Conservation (phyloP, 2,797 vertebrate genomes). For the Sorex maritimensis region DNA sequence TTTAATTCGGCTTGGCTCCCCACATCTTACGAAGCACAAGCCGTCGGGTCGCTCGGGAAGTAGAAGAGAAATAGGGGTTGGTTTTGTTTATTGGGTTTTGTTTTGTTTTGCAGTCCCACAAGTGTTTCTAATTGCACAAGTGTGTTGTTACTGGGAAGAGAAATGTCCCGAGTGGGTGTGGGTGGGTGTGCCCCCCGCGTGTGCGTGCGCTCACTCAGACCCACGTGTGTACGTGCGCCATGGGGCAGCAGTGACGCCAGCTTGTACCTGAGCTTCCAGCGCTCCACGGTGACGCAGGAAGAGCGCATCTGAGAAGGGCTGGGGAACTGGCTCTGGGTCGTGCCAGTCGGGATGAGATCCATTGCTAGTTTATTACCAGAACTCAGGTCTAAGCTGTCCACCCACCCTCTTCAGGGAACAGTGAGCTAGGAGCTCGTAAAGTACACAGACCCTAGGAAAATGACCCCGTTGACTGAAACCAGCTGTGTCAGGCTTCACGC, state of each 20-base stretch:
- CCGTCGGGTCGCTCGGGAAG: constrained; percentile 77
- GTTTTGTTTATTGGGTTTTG: too few species aligned
- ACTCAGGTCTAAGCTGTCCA: constrained; percentile 93
- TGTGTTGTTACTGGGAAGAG: constrained; percentile 66
- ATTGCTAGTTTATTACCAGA: constrained; percentile 90
- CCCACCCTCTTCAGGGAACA: constrained; percentile 92
- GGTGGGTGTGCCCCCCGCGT: background rate
- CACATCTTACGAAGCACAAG: constrained; percentile 78
- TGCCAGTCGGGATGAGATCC: constrained; percentile 87
- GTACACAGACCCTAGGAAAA: constrained; percentile 92
- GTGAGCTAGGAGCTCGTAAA: constrained; percentile 94
- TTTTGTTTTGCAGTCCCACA: constrained; percentile 71
- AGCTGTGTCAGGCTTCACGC: constrained; percentile 91
- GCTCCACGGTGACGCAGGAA: background rate
- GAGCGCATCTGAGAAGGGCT: constrained; percentile 65
- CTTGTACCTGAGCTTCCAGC: background rate
- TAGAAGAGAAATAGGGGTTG: constrained; percentile 23
- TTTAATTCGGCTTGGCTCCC: constrained; percentile 81
- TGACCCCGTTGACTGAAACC: constrained; percentile 93
- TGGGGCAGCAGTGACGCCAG: background rate
- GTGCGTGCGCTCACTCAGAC: background rate
- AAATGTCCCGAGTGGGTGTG: constrained; percentile 47
- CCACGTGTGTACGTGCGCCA: background rate
- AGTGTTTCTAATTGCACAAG: constrained; percentile 86
- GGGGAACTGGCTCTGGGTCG: constrained; percentile 64